Evolutionary conservation across 2,113 vertebrate genomes (phyloP).

Genomic region (Nothoprocta pentlandii): DNA sequence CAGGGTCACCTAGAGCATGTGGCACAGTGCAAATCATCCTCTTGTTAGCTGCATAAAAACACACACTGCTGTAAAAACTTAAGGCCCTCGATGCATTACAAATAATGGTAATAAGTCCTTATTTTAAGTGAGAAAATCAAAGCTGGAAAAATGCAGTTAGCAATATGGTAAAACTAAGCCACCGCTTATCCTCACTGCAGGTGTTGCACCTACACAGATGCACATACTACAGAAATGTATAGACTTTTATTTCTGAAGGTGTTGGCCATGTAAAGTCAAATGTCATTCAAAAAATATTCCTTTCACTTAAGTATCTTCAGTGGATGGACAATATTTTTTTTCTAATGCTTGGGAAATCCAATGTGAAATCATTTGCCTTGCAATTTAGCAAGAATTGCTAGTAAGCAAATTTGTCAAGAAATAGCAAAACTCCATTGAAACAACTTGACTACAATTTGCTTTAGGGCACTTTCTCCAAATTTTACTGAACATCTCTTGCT

Average conservation of each 20-base stretch:
- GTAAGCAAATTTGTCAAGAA: background rate
- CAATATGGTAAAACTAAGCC: background rate
- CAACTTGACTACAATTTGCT: background rate
- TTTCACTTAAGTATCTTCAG: background rate
- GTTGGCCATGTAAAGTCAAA: background rate
- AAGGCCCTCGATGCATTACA: background rate
- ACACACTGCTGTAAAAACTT: background rate
- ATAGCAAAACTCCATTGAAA: background rate
- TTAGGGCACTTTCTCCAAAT: background rate
- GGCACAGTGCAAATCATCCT: background rate
- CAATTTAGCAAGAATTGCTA: background rate
- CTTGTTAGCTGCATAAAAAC: background rate
- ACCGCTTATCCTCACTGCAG: background rate
- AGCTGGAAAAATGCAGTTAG: background rate
- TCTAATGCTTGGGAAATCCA: background rate
- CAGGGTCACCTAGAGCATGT: too few species aligned
- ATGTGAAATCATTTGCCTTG: background rate
- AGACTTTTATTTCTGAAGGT: background rate
- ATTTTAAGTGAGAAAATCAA: background rate
- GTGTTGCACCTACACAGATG: background rate
- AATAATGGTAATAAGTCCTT: background rate
- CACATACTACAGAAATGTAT: background rate
- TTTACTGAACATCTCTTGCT: background rate
- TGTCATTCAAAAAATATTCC: background rate
- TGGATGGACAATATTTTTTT: background rate